Conservation (phyloP, 2,888 invertebrate species). For the Cheilosia soror region DNA sequence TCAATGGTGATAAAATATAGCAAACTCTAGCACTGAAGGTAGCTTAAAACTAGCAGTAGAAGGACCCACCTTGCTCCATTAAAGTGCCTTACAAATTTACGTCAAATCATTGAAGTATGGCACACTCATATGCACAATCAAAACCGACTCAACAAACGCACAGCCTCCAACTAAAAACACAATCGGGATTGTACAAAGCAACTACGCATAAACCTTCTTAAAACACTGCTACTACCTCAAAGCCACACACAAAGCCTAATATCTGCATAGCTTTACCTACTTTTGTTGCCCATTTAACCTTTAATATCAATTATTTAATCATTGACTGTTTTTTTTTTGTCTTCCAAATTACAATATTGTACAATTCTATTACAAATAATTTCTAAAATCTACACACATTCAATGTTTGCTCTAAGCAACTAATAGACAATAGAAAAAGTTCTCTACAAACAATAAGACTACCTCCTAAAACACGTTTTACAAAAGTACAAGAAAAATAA, state of each 20-base stretch:
- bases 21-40: too few relatives aligned
- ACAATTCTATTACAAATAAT: constrained; percentile 35
- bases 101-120: too few relatives aligned
- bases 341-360: constrained; percentile 32
- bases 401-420: constrained; percentile 37
- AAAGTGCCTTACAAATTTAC: too few relatives aligned
- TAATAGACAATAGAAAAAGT: constrained; percentile 26
- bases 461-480: constrained; percentile 28
- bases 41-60: too few relatives aligned
- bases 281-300: constrained; percentile 26
- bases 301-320: constrained; percentile 10
- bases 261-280: not conserved
- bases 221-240: not conserved
- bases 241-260: not conserved
- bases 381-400: constrained; percentile 32
- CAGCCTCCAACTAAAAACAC: too few relatives aligned
- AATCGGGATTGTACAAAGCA: too few relatives aligned
- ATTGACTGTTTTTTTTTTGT: not conserved
- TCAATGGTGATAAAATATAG: too few relatives aligned
- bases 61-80: too few relatives aligned
- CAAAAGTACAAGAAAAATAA: constrained; percentile 41
- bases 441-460: constrained; percentile 9
- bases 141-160: too few relatives aligned
- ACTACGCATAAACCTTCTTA: too few relatives aligned
- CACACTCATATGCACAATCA: too few relatives aligned